Evolutionary conservation across 2,888 invertebrate genomes (phyloP).

Genomic region (Dasysyrphus tricinctus): DNA sequence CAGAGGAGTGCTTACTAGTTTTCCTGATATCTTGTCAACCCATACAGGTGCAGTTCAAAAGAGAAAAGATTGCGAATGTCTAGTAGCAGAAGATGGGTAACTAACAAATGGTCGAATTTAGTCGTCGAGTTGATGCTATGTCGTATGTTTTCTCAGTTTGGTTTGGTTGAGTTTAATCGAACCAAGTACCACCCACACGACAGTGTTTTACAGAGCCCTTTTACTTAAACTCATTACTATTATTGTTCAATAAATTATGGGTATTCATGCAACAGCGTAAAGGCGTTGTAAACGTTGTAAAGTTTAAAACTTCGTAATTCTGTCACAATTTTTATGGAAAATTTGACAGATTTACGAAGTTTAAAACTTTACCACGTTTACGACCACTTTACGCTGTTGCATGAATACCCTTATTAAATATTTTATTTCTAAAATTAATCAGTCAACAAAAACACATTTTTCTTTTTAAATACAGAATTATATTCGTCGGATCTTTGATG

Average conservation of each 20-base stretch:
- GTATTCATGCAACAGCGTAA: too few species aligned
- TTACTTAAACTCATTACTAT: not conserved
- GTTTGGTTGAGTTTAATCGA: too few species aligned
- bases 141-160: constrained; percentile 87
- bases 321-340: too few species aligned
- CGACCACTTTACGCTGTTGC: too few species aligned
- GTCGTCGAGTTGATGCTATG: constrained; percentile 94
- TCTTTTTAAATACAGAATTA: constrained; percentile 45
- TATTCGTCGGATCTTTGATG: constrained; percentile 35
- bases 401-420: too few species aligned
- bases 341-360: too few species aligned
- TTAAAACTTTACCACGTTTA: too few species aligned
- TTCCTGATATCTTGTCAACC: constrained; percentile 94
- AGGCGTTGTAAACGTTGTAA: too few species aligned
- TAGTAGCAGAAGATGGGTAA: constrained; percentile 91
- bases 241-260: constrained; percentile 26
- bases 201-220: too few species aligned
- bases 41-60: constrained; percentile 96
- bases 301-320: too few species aligned
- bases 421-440: constrained; percentile 69
- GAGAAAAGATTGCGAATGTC: constrained; percentile 93
- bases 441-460: constrained; percentile 44
- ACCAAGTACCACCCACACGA: too few species aligned
- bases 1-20: constrained; percentile 93
- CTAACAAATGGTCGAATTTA: constrained; percentile 91